Conservation (phyloP, 2,113 vertebrate genomes). For the Mirza zaza region DNA sequence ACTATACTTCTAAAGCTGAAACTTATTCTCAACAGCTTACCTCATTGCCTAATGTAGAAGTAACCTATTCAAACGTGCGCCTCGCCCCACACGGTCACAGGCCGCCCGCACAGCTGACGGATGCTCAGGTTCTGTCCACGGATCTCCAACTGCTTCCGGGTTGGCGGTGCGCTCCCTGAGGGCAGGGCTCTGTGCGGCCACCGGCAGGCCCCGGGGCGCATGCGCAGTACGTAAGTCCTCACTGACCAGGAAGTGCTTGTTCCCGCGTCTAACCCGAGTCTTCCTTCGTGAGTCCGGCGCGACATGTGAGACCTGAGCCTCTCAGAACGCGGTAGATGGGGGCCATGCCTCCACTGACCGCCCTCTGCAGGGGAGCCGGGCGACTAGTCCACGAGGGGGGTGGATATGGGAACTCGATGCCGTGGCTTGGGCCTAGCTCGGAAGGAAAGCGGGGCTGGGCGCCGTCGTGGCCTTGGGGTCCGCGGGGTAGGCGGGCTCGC, state of each 20-base stretch:
- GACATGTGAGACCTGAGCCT: accelerated
- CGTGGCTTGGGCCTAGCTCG: accelerated
- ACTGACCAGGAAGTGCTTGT: accelerated
- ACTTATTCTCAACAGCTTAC: background rate
- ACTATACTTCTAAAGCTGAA: background rate
- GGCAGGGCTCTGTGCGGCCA: accelerated
- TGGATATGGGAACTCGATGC: accelerated
- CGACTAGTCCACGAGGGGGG: accelerated
- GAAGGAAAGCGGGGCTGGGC: accelerated
- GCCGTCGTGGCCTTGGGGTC: accelerated
- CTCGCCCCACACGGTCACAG: accelerated
- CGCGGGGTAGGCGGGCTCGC: accelerated
- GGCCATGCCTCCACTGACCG: accelerated
- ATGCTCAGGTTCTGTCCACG: accelerated
- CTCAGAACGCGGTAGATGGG: accelerated
- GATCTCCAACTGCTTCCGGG: accelerated
- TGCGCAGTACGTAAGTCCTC: accelerated
- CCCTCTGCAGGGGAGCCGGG: accelerated
- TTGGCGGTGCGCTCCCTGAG: accelerated
- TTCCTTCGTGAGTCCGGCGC: accelerated
- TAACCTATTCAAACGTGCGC: accelerated
- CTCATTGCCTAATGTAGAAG: accelerated
- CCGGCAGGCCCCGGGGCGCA: accelerated
- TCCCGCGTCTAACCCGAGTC: accelerated
- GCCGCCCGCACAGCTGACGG: accelerated